These are phyloP conservation scores for Patiria miniata DNA, from an alignment of 35 echinoderm and acorn worm species.

Conservation along the genomic window DNA sequence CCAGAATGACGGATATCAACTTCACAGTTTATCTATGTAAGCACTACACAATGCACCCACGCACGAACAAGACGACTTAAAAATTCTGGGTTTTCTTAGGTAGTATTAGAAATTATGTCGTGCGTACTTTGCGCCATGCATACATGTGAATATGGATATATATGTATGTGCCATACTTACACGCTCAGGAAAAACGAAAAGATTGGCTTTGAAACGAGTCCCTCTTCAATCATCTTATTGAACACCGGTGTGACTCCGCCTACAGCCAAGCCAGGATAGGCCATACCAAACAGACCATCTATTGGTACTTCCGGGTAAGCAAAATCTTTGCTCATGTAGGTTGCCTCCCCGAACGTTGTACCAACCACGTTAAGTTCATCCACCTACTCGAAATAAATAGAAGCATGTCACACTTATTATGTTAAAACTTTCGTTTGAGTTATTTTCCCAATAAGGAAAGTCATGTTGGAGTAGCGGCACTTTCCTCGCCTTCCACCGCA, in stretches of 20 bases:
- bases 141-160: constrained; percentile 5
- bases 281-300: constrained; percentile 74
- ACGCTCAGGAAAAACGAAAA: constrained; percentile 69
- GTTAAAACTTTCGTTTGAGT: too few species aligned
- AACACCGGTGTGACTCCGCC: constrained; percentile 56
- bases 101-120: too few species aligned
- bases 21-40: too few species aligned
- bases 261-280: constrained; percentile 48
- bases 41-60: too few species aligned
- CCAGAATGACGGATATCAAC: too few species aligned
- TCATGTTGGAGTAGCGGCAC: too few species aligned
- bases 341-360: constrained; percentile 69
- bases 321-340: constrained; percentile 43
- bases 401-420: too few species aligned
- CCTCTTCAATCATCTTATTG: constrained; percentile 53
- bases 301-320: constrained; percentile 45
- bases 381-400: constrained; percentile 19
- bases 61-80: too few species aligned
- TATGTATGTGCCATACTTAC: constrained; percentile 8
- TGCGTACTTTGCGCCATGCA: too few species aligned
- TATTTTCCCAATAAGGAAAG: too few species aligned
- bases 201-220: constrained; percentile 43
- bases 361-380: constrained; percentile 29
- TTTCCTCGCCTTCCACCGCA: too few species aligned
- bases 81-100: too few species aligned